Evolutionary conservation across 2,888 invertebrate species (phyloP), one percentile per base, ranked within the genome.

Genomic region (Orthosia gothica): DNA sequence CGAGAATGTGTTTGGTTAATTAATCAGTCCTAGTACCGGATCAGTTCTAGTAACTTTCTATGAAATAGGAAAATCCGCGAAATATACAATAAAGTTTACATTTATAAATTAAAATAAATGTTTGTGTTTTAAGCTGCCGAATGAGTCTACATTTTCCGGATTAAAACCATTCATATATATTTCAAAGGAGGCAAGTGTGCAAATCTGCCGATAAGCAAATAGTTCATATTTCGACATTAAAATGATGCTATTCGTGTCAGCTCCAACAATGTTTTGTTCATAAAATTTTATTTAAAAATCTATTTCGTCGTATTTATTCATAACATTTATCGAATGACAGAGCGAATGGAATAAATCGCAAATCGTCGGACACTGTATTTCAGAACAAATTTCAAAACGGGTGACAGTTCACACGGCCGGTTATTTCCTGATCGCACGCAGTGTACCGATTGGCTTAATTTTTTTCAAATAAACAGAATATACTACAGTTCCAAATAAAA

Each of bases 1-100:
- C 55, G 61, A 13, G 64, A 65, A 57, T 66, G 58, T 70, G 82
- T 77, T 82, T 76, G 57, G 49, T 76, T 70, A 79, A 79, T 82
- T 79, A 75, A 75, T 68, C 58, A 81, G 64, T 50, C 45, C 40
- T 16, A 50, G 26, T 50, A 55, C 12, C 18, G 26, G 26, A 70
- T 70, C 47, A 54, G 40, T 40, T 40, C 40, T 40, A 40, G 40
- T 7, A 9, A 16, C 0, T 55, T 26, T 57, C 20, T 13, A 40
- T 18, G 15, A 26, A 57, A 40, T 54, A 15, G 45, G 20, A 55
- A 63, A 66, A 47, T 50, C 18, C 26, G 40, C 26, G 9, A 47
- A 55, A 32, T 23, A 15, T 40, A n/a, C 16, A 4, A 26, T 62
- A 23, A 13, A 13, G 13, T 20, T 32, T 15, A 13, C 1, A 20